phyloP scores from a whole-genome alignment of 1,140 invertebrate genomes.

The Procambarus virginalis region DNA sequence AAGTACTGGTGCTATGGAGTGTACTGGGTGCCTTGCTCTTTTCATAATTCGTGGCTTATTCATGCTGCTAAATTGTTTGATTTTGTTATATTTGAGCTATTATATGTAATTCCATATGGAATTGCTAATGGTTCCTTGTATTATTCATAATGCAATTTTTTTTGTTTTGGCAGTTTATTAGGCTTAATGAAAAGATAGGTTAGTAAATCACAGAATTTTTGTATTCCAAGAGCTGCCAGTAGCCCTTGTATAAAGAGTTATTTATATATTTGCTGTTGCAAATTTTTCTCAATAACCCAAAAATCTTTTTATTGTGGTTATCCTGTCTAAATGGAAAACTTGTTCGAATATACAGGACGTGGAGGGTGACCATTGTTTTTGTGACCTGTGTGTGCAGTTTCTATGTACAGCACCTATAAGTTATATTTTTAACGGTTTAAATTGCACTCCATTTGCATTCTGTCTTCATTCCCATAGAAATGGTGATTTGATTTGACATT shows the following conservation, averaged over 20 bases:
- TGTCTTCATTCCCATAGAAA: too few species aligned
- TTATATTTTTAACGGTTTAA: too few species aligned
- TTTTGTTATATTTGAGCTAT: slow-evolving; percentile 64
- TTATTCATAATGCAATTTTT: slow-evolving; percentile 43
- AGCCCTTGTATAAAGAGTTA: slow-evolving; percentile 67
- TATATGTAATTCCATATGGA: slow-evolving; percentile 49
- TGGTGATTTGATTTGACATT: too few species aligned
- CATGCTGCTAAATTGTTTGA: slow-evolving; percentile 53
- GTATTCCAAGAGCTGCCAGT: slow-evolving; percentile 62
- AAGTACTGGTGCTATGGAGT: slow-evolving; percentile 66
- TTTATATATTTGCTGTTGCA: slow-evolving; percentile 66
- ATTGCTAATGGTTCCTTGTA: slow-evolving; percentile 50
- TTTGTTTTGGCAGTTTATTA: slow-evolving; percentile 65
- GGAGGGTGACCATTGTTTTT: slow-evolving; percentile 57
- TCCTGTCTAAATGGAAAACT: slow-evolving; percentile 64
- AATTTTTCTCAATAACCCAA: slow-evolving; percentile 67
- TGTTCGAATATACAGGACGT: slow-evolving; percentile 65
- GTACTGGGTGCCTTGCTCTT: slow-evolving; percentile 65
- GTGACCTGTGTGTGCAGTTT: not conserved
- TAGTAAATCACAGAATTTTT: slow-evolving; percentile 60
- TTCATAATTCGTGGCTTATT: slow-evolving; percentile 62
- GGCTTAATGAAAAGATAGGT: slow-evolving; percentile 62
- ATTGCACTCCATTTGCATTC: too few species aligned
- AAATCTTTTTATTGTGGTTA: slow-evolving; percentile 60
- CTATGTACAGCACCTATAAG: too few species aligned